phyloP scores from a whole-genome alignment of 2,888 invertebrate species.

The Tupiocoris notatus region DNA sequence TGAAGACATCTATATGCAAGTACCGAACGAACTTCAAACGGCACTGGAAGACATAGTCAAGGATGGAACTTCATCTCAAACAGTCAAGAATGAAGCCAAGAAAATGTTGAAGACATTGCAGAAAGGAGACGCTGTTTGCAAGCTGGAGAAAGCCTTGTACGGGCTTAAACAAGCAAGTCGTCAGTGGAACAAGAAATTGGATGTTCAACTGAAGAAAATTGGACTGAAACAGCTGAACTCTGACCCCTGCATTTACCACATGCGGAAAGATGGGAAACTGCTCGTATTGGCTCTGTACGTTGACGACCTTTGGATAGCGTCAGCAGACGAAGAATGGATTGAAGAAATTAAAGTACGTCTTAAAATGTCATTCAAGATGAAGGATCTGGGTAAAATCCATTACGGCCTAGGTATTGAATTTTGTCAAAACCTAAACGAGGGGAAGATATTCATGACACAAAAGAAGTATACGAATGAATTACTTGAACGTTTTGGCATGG shows the following conservation, averaged over 20 bases:
- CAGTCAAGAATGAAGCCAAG: background rate
- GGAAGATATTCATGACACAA: background rate
- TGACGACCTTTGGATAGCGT: background rate
- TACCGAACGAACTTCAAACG: background rate
- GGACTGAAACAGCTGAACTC: background rate
- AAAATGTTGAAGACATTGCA: background rate
- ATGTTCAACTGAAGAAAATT: background rate
- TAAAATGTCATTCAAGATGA: too few relatives aligned
- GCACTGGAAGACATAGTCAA: background rate
- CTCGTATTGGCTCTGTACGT: background rate
- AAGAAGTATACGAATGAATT: constrained; percentile 25
- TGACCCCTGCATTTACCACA: constrained; percentile 26
- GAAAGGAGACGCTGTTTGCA: background rate
- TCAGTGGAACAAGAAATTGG: background rate
- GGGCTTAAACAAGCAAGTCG: background rate
- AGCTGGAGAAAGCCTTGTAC: background rate
- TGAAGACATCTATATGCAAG: background rate
- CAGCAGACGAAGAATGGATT: background rate
- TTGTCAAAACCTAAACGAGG: too few relatives aligned
- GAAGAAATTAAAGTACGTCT: background rate
- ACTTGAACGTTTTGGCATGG: constrained; percentile 28
- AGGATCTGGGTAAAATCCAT: too few relatives aligned
- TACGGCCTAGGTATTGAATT: too few relatives aligned
- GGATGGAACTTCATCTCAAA: background rate
- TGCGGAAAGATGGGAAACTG: background rate